Evolutionary conservation across 2,888 invertebrate species (phyloP).

Genomic region (Idaea straminata): DNA sequence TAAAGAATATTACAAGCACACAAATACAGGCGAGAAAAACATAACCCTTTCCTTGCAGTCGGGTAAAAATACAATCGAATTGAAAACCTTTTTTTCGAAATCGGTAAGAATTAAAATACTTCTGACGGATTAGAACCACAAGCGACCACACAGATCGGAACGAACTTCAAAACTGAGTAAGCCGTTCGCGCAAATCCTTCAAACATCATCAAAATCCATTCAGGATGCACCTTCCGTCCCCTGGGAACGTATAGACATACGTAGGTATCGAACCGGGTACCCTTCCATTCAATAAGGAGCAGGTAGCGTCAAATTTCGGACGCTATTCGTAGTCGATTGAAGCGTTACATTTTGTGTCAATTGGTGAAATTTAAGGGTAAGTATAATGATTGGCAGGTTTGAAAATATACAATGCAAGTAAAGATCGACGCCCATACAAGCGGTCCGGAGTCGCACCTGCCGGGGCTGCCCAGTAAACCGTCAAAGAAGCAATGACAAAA

Average conservation of each 20-base stretch:
- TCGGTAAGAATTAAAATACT: not conserved
- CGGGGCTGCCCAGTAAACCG: not conserved
- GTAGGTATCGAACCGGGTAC: conserved; percentile 8
- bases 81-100: too few relatives aligned
- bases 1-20: too few relatives aligned
- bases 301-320: conserved; percentile 14
- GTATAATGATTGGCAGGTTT: not conserved
- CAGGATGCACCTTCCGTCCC: conserved; percentile 31
- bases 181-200: conserved; percentile 13
- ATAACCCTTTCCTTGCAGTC: too few relatives aligned
- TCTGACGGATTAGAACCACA: conserved; percentile 2
- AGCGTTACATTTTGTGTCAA: not conserved
- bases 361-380: not conserved
- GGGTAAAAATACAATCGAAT: too few relatives aligned
- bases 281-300: conserved; percentile 22
- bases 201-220: conserved; percentile 15
- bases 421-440: not conserved
- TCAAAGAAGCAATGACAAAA: not conserved
- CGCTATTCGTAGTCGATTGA: not conserved
- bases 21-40: too few relatives aligned
- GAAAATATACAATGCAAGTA: not conserved
- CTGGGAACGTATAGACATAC: conserved; percentile 23
- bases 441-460: not conserved
- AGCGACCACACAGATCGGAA: conserved; percentile 9
- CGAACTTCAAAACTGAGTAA: conserved; percentile 12